These are phyloP conservation scores for Zaprionus capensis DNA, from an alignment of 1,140 invertebrate species.

Conservation along the genomic window DNA sequence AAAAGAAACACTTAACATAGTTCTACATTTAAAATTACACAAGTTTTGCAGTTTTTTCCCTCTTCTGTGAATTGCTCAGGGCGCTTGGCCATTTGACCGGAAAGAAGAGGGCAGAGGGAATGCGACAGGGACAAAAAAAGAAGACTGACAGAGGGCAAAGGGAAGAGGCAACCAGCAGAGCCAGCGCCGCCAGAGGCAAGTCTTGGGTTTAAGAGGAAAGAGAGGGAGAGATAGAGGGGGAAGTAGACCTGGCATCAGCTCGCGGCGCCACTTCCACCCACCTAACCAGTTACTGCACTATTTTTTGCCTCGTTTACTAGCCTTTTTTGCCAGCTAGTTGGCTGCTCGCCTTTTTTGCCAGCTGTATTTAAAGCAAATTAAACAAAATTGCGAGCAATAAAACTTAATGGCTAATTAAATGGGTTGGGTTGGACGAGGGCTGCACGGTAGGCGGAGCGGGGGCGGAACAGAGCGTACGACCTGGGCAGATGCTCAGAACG, in stretches of 20 bases:
- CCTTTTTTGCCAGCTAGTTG: conserved; percentile 37
- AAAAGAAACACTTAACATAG: conserved; percentile 32
- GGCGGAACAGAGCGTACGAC: conserved; percentile 20
- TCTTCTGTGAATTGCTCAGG: conserved; percentile 1
- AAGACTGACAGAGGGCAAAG: background rate
- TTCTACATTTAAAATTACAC: conserved; percentile 37
- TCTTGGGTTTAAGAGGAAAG: background rate
- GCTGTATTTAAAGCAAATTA: conserved; percentile 81
- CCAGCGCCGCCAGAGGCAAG: background rate
- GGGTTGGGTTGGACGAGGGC: conserved; percentile 67
- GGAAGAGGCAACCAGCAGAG: background rate
- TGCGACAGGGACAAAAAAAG: background rate
- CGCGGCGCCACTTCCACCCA: conserved; percentile 52
- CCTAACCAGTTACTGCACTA: conserved; percentile 57
- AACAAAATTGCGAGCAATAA: conserved; percentile 81
- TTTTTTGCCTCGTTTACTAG: conserved; percentile 13
- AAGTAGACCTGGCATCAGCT: background rate
- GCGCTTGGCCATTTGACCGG: conserved; percentile 36
- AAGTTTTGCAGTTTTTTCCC: conserved; percentile 19
- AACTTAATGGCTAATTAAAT: conserved; percentile 83
- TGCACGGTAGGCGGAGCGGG: conserved; percentile 22
- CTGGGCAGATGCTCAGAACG: background rate
- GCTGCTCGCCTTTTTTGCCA: conserved; percentile 34
- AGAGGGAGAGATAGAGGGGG: background rate
- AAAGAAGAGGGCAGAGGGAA: background rate